These are phyloP conservation scores for Spilogale gracilis DNA, from an alignment of 2,113 vertebrate genomes.

Conservation along the genomic window DNA sequence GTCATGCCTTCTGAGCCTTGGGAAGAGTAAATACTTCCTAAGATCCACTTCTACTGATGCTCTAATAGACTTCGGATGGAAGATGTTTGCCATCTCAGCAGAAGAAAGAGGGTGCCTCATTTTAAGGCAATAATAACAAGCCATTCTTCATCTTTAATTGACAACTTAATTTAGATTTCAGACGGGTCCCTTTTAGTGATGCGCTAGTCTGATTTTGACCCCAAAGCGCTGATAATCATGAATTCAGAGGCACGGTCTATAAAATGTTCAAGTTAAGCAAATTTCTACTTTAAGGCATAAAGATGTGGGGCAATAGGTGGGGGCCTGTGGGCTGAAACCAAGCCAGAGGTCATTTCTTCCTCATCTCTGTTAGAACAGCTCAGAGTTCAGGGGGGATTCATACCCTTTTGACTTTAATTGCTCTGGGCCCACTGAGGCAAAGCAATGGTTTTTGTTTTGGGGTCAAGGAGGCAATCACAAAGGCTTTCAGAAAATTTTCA, in stretches of 20 bases:
- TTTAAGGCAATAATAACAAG: slow-evolving; percentile 70
- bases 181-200: not conserved
- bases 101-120: slow-evolving; percentile 58
- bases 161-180: slow-evolving; percentile 73
- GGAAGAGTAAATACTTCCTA: slow-evolving; percentile 22
- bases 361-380: slow-evolving; percentile 65
- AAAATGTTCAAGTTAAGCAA: slow-evolving; percentile 41
- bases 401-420: slow-evolving; percentile 83
- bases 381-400: slow-evolving; percentile 70
- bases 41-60: slow-evolving; percentile 41
- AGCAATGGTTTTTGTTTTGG: slow-evolving; percentile 76
- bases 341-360: slow-evolving; percentile 68
- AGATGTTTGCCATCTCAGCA: slow-evolving; percentile 61
- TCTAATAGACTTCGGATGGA: slow-evolving; percentile 63
- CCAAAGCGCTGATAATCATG: slow-evolving; percentile 1
- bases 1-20: slow-evolving; percentile 16
- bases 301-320: not conserved
- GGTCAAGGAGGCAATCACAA: slow-evolving; percentile 82
- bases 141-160: slow-evolving; percentile 76
- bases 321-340: not conserved
- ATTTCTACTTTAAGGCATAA: slow-evolving; percentile 23
- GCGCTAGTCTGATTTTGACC: slow-evolving; percentile 50
- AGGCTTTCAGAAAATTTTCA: slow-evolving; percentile 82
- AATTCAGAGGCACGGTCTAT: slow-evolving; percentile 10
- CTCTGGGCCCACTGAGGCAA: slow-evolving; percentile 74